Percentiles rank a stretch among this genome's conserved stretches.
These are phyloP conservation scores for Nasua narica DNA, from an alignment of 2,797 vertebrate genomes.

Conservation along the genomic window DNA sequence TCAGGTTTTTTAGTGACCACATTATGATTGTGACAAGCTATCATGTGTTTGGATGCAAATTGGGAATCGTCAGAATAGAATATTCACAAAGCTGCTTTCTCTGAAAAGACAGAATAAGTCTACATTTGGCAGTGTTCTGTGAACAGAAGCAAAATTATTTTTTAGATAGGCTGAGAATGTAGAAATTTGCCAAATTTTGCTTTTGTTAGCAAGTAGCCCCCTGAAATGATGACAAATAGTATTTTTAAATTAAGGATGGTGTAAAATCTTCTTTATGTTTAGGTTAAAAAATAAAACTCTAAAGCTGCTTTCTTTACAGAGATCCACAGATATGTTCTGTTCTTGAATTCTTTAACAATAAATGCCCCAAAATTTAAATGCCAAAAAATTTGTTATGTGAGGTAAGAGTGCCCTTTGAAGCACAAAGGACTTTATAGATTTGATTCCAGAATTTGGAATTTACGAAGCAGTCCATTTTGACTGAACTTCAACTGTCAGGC, in stretches of 20 bases:
- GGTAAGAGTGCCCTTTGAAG: neutral
- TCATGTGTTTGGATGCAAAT: neutral
- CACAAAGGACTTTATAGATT: neutral
- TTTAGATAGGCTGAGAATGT: neutral
- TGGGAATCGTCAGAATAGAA: neutral
- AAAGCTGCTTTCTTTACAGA: neutral
- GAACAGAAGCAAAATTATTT: neutral
- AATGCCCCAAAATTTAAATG: neutral
- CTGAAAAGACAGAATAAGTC: neutral
- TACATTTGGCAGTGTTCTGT: neutral
- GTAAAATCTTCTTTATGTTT: neutral
- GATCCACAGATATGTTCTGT: neutral
- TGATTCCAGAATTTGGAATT: neutral
- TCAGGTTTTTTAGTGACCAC: neutral
- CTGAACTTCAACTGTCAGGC: neutral
- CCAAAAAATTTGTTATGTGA: neutral
- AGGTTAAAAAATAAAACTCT: neutral
- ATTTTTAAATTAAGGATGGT: neutral
- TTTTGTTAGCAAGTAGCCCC: neutral
- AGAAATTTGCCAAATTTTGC: neutral
- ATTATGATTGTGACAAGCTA: neutral
- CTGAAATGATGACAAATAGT: neutral
- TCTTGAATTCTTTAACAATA: slow-evolving; percentile 13
- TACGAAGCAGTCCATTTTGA: neutral
- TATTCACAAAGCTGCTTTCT: slow-evolving; percentile 15